Evolutionary conservation across 2,113 vertebrate genomes (phyloP), one percentile per base, ranked within the genome.

Genomic region (Oncorhynchus masou): DNA sequence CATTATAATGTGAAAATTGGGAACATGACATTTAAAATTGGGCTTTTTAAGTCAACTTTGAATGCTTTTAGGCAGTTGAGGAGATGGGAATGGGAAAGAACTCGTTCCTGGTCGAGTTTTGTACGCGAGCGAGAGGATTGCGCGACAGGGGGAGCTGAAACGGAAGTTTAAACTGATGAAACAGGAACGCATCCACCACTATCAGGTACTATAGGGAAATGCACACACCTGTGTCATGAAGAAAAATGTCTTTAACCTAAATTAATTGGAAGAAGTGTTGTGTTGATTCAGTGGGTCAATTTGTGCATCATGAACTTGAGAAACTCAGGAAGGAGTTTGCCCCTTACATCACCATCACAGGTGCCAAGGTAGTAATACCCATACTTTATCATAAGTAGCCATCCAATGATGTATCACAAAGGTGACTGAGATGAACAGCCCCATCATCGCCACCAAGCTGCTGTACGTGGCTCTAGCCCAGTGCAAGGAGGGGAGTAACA

Each of bases 281-380:
- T 78, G 5, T 68, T 81, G 54, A 5, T 59, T 77, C 85, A 99
- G 98, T 97, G 97, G 0, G 97, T 99, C 65, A 99, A 99, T 90
- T 88, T 99, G 4, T 99, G 99, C 0, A 96, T 99, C 81, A 99
- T 99, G 92, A 99, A 99, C 83, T 84, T 99, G 96, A 98, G 73
- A 94, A 91, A 67, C 92, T 99, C 80, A 91, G 96, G 84, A 97
- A 96, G 79, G 97, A 98, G 78, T 99, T 99, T 77, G 91, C 96
- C n/a, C 96, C 96, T 0, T 99, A 97, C 0, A 97, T 97, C 48
- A 95, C 94, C 77, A 99, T 99, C 80, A 99, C 98, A 49, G 99
- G 98, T 34, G 96, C 96, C 8, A 99, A 99, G 96, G 97, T 99
- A 91, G 49, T 16, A 54, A 54, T 15, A 13, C 49, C 49, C 49